A percentile compares a stretch with the other conserved stretches of the same genome.
phyloP scores from a whole-genome alignment of 2,888 invertebrate species.

The Rotaria sp. region DNA sequence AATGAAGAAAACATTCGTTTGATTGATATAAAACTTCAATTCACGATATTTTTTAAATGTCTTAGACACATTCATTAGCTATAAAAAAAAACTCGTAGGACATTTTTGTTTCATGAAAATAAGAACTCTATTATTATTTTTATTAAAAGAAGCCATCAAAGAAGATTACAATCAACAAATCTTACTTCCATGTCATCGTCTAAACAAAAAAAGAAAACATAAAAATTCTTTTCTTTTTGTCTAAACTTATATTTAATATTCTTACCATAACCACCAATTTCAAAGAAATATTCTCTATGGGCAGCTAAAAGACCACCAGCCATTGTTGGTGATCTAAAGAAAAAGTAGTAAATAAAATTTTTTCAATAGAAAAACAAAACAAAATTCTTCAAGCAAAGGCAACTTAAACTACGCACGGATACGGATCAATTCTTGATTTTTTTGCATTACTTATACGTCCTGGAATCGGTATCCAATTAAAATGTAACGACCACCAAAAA shows the following conservation, averaged over 20 bases:
- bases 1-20: too few relatives aligned
- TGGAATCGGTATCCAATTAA: constrained; percentile 51
- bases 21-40: too few relatives aligned
- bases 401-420: not conserved
- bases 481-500: constrained; percentile 41
- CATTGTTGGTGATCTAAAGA: constrained; percentile 77
- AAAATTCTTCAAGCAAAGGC: not conserved
- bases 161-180: not conserved
- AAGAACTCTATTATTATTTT: too few relatives aligned
- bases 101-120: too few relatives aligned
- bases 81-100: too few relatives aligned
- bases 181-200: constrained; percentile 62
- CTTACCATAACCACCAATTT: constrained; percentile 67
- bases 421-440: not conserved
- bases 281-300: constrained; percentile 84
- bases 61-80: too few relatives aligned
- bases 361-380: not conserved
- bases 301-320: constrained; percentile 95
- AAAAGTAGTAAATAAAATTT: not conserved
- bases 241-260: not conserved
- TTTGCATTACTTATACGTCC: not conserved
- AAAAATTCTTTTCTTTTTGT: not conserved
- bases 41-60: too few relatives aligned
- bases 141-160: too few relatives aligned
- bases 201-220: constrained; percentile 65